phyloP scores from a whole-genome alignment of 2,888 invertebrate genomes.

The Spialia ferax region DNA sequence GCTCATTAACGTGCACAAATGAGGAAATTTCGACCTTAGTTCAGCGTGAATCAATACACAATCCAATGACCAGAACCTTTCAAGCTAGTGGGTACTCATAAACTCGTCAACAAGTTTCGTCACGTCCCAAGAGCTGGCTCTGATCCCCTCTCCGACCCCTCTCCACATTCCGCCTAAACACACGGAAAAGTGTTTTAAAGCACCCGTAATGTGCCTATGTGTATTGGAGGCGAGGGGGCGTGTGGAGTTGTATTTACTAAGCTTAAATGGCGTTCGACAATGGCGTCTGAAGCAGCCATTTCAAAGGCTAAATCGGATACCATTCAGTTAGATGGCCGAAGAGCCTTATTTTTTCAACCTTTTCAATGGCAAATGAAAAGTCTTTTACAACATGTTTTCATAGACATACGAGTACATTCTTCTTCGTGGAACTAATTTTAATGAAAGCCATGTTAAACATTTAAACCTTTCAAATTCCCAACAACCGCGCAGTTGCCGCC shows the following conservation, averaged over 20 bases:
- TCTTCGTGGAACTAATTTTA: neutral
- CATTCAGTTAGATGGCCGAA: neutral
- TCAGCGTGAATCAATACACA: slow-evolving; percentile 6
- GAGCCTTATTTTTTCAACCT: neutral
- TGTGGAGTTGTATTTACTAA: slow-evolving; percentile 13
- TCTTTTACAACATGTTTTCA: neutral
- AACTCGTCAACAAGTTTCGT: slow-evolving; percentile 19
- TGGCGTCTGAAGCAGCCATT: slow-evolving; percentile 20
- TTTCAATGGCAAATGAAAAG: slow-evolving; percentile 1
- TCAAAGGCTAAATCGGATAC: slow-evolving; percentile 11
- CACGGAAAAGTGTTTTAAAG: slow-evolving; percentile 30
- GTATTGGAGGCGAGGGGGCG: neutral
- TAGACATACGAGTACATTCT: too few species aligned
- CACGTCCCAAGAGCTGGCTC: slow-evolving; percentile 19
- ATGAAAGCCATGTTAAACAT: neutral
- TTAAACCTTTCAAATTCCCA: slow-evolving; percentile 9
- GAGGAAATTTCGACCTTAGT: neutral
- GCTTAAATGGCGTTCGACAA: slow-evolving; percentile 13
- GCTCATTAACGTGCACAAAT: neutral
- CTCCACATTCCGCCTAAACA: slow-evolving; percentile 20
- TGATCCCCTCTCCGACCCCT: slow-evolving; percentile 1
- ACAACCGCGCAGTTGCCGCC: neutral
- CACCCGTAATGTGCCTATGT: slow-evolving; percentile 21
- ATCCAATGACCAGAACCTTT: slow-evolving; percentile 16
- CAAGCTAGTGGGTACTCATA: slow-evolving; percentile 8